These are phyloP conservation scores for Diorhabda elongata DNA, from an alignment of 1,140 invertebrate species.

Conservation along the genomic window DNA sequence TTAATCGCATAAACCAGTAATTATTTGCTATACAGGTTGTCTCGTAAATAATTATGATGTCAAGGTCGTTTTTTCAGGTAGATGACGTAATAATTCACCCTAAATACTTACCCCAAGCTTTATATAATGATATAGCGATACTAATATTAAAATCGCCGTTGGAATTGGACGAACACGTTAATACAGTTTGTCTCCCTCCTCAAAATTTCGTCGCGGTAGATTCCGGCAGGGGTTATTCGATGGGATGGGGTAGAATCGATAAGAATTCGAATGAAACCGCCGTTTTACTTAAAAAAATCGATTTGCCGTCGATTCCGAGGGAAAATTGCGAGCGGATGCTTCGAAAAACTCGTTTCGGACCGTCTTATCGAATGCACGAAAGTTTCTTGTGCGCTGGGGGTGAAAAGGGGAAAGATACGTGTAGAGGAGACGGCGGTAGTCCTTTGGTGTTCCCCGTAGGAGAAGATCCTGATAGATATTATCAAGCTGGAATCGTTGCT, in stretches of 20 bases:
- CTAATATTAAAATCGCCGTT: slow-evolving; percentile 56
- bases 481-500: slow-evolving; percentile 52
- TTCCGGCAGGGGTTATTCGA: slow-evolving; percentile 50
- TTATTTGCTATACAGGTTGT: too few species aligned
- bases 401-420: slow-evolving; percentile 59
- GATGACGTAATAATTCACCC: slow-evolving; percentile 45
- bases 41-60: too few species aligned
- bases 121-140: slow-evolving; percentile 66
- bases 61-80: slow-evolving; percentile 44
- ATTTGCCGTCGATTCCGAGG: slow-evolving; percentile 58
- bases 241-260: slow-evolving; percentile 59
- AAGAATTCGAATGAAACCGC: slow-evolving; percentile 46
- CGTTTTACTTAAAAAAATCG: slow-evolving; percentile 61
- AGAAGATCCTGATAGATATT: slow-evolving; percentile 41
- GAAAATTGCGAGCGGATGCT: slow-evolving; percentile 54
- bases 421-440: slow-evolving; percentile 57
- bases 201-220: slow-evolving; percentile 47
- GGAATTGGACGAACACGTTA: slow-evolving; percentile 59
- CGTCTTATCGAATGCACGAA: slow-evolving; percentile 59
- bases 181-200: slow-evolving; percentile 64
- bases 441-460: slow-evolving; percentile 53
- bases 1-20: too few species aligned
- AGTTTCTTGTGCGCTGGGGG: slow-evolving; percentile 76
- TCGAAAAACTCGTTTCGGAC: slow-evolving; percentile 57
- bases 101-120: slow-evolving; percentile 48